Evolutionary conservation across 2,797 vertebrate genomes (phyloP).

Genomic region (Tragopan temminckii): DNA sequence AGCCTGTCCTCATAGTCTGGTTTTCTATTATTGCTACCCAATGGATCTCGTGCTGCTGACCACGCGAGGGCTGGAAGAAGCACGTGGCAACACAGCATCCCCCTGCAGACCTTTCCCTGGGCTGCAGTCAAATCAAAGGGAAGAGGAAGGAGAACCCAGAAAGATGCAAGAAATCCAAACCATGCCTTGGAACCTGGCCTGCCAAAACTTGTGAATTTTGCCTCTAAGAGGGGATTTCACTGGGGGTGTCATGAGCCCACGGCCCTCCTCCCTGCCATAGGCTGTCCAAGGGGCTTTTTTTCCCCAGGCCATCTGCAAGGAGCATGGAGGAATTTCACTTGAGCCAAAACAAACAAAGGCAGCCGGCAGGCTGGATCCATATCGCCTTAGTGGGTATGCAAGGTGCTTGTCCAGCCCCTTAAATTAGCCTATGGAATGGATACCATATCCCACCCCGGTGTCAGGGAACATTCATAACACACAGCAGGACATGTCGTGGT

Average conservation of each 20-base stretch:
- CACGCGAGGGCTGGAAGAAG: rapidly evolving
- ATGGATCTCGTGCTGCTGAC: background rate
- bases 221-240: background rate
- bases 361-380: background rate
- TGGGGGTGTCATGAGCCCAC: background rate
- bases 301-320: background rate
- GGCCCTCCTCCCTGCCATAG: background rate
- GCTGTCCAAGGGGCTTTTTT: rapidly evolving
- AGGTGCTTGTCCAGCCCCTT: background rate
- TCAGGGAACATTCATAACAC: background rate
- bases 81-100: rapidly evolving
- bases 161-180: background rate
- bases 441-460: rapidly evolving
- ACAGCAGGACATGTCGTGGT: rapidly evolving
- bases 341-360: background rate
- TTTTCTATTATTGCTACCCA: rapidly evolving
- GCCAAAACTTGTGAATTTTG: background rate
- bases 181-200: rapidly evolving
- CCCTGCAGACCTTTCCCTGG: background rate
- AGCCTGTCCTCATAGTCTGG: background rate
- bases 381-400: background rate
- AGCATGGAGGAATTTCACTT: background rate
- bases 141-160: background rate
- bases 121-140: background rate
- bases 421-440: background rate